Conservation (phyloP, 2,797 vertebrate species). For the Serranus cabrilla region DNA sequence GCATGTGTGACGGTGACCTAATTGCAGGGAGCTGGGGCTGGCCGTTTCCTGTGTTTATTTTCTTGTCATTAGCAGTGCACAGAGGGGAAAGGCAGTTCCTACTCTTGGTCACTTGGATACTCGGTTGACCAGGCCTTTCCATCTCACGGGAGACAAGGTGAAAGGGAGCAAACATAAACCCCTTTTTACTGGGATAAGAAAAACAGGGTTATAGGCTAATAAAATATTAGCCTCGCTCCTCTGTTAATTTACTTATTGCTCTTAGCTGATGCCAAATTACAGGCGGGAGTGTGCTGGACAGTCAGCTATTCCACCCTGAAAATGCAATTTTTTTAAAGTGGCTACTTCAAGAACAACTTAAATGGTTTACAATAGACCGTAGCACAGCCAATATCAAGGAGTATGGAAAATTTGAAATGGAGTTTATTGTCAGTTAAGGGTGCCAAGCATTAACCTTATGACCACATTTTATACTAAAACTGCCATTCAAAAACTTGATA, state of each 20-base stretch:
- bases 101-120: slow-evolving; percentile 51
- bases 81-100: slow-evolving; percentile 57
- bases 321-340: slow-evolving; percentile 24
- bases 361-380: slow-evolving; percentile 7
- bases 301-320: slow-evolving; percentile 28
- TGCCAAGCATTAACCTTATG: background rate
- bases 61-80: slow-evolving; percentile 72
- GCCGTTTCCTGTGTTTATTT: slow-evolving; percentile 82
- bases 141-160: slow-evolving; percentile 44
- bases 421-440: slow-evolving; percentile 7
- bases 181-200: slow-evolving; percentile 46
- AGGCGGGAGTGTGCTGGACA: background rate
- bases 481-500: background rate
- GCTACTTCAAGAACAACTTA: background rate
- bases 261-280: slow-evolving; percentile 30
- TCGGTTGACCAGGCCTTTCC: slow-evolving; percentile 49
- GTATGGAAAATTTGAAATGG: slow-evolving; percentile 14
- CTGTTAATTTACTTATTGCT: slow-evolving; percentile 43
- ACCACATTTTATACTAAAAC: slow-evolving; percentile 1
- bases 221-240: slow-evolving; percentile 53
- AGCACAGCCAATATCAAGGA: background rate
- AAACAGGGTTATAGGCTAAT: slow-evolving; percentile 41
- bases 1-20: slow-evolving; percentile 72
- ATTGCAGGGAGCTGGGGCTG: slow-evolving; percentile 69
- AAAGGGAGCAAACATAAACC: slow-evolving; percentile 48